Percentiles rank a stretch among this genome's conserved stretches.
Evolutionary conservation across 1,140 invertebrate species (phyloP).

Genomic region (Nasonia vitripennis): DNA sequence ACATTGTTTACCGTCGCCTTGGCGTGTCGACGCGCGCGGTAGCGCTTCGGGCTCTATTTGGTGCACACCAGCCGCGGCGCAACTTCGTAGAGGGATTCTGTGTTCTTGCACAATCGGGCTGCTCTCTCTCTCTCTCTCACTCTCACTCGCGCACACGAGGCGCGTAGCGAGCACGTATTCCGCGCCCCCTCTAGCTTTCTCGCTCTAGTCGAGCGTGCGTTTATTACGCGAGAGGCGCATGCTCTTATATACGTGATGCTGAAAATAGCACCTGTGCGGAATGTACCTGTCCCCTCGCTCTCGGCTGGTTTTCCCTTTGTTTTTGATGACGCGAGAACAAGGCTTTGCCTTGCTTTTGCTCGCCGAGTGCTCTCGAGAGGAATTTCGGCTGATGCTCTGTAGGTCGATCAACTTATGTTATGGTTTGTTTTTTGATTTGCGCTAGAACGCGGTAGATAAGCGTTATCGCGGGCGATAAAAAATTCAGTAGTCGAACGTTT

Average conservation of each 20-base stretch:
- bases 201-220: too few species aligned
- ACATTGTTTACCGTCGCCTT: conserved; percentile 65
- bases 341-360: too few species aligned
- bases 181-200: too few species aligned
- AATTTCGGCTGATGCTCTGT: too few species aligned
- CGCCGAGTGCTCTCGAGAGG: too few species aligned
- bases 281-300: neutral
- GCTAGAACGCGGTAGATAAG: too few species aligned
- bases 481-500: too few species aligned
- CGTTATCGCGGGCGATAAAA: too few species aligned
- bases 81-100: conserved; percentile 14
- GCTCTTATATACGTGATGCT: neutral
- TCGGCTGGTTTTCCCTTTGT: neutral
- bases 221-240: too few species aligned
- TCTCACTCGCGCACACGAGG: neutral
- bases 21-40: conserved; percentile 56
- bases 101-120: conserved; percentile 2
- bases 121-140: neutral
- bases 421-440: too few species aligned
- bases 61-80: conserved; percentile 37
- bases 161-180: neutral
- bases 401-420: too few species aligned
- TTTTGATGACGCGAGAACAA: neutral
- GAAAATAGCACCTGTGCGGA: neutral
- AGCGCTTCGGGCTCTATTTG: conserved; percentile 33